phyloP scores from a whole-genome alignment of 2,797 vertebrate species.

The Premnoplex brunnescens region DNA sequence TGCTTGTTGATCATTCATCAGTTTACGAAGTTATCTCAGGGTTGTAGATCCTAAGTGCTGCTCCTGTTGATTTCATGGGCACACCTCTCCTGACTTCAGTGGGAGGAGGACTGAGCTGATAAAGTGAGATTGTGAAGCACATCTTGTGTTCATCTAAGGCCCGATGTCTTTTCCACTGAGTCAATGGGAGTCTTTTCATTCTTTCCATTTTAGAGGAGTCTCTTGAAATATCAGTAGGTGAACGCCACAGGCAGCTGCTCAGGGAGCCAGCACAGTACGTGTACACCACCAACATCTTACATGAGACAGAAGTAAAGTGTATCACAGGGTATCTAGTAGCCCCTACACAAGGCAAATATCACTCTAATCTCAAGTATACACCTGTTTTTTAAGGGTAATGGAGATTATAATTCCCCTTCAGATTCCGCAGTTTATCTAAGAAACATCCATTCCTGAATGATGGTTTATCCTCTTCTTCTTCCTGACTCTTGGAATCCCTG shows the following conservation, averaged over 20 bases:
- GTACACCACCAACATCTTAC: background rate
- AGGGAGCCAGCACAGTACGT: background rate
- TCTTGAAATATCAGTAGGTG: background rate
- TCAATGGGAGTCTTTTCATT: conserved; percentile 11
- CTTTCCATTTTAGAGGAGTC: background rate
- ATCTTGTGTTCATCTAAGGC: background rate
- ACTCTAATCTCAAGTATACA: background rate
- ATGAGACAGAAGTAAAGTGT: background rate
- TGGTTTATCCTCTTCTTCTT: background rate
- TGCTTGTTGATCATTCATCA: background rate
- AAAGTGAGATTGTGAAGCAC: background rate
- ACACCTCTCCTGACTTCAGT: background rate
- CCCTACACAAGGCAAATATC: background rate
- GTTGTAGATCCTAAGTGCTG: background rate
- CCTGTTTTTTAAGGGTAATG: background rate
- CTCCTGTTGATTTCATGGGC: background rate
- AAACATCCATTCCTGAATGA: background rate
- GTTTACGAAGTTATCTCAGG: conserved; percentile 5
- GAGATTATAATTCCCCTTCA: background rate
- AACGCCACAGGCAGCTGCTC: background rate
- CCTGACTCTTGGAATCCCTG: background rate
- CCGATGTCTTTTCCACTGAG: background rate
- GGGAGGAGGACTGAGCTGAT: background rate
- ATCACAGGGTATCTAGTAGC: background rate
- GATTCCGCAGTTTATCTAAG: background rate